Conservation (phyloP, 2,888 invertebrate species). For the Apamea sordens region DNA sequence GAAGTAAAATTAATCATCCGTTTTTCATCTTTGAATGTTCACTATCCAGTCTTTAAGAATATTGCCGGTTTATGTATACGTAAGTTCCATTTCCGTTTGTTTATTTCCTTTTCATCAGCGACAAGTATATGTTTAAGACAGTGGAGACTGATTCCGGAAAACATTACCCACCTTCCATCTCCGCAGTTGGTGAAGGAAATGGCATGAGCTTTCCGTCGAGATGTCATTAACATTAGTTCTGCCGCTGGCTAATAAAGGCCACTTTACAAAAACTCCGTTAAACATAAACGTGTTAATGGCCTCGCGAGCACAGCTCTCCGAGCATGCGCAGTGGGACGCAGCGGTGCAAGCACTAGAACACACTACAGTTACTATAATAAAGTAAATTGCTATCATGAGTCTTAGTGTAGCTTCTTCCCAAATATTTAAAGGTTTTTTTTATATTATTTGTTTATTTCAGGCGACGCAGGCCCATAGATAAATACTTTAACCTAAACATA, state of each 20-base stretch:
- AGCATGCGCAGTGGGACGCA: slow-evolving; percentile 28
- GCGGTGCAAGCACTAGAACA: slow-evolving; percentile 9
- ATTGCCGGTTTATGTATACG: neutral
- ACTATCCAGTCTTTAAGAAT: neutral
- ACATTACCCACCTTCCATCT: slow-evolving; percentile 40
- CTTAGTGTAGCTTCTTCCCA: neutral
- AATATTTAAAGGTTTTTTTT: neutral
- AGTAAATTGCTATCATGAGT: neutral
- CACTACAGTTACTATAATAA: slow-evolving; percentile 16
- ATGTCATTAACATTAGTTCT: slow-evolving; percentile 41
- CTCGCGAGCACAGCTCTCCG: slow-evolving; percentile 36
- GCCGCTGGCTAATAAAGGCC: slow-evolving; percentile 17
- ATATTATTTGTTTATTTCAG: too few species aligned
- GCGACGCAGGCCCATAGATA: too few species aligned
- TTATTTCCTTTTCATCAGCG: slow-evolving; percentile 5
- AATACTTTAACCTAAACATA: too few species aligned
- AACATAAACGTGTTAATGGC: slow-evolving; percentile 42
- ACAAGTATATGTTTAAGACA: neutral
- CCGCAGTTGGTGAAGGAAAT: slow-evolving; percentile 38
- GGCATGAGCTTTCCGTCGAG: slow-evolving; percentile 29
- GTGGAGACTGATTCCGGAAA: slow-evolving; percentile 13
- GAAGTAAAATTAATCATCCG: neutral
- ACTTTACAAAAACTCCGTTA: slow-evolving; percentile 37
- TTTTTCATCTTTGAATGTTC: neutral
- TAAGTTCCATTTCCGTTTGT: neutral